Evolutionary conservation across 2,797 vertebrate species (phyloP), one percentile per base, ranked within the genome.

Genomic region (Pogoniulus pusillus): DNA sequence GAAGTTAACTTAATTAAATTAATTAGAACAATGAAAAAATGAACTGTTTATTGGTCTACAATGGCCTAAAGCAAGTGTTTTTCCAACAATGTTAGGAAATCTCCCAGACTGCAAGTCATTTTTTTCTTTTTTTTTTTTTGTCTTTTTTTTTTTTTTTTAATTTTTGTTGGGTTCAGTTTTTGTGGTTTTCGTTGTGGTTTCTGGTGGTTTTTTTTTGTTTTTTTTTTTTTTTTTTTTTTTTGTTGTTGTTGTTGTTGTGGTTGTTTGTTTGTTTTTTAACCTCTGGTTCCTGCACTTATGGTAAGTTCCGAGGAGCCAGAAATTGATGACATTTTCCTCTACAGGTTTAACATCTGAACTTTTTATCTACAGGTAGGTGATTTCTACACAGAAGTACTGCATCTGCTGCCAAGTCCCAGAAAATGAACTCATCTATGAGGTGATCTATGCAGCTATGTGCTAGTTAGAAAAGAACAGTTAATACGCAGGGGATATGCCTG

Each of bases 1-100:
- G 97, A 98, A 97, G 97, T 97, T 98, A 97, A 97, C 96, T 97
- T 97, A 97, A 97, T 98, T 98, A 97, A 98, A 98, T 98, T 98
- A 97, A 98, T 98, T 97, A 98, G 97, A 96, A 97, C 97, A 97
- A 98, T 97, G 95, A 96, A 96, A 97, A 97, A 97, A 95, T 96
- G 96, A 97, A 97, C 97, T 96, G 96, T 97, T 98, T 97, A 97
- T 97, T 97, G 97, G 97, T 97, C 97, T 97, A 97, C 95, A 92
- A 97, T 97, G 97, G 97, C 97, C 97, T 6, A 70, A 95, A 96
- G 97, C n/a, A 35, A 97, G 93, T 8, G 51, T 70, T 96, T 96
- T 96, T 94, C 92, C 95, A 96, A 93, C 96, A 97, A 87, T 97
- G 53, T 65, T 85, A 87, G 86, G 90, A 96, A 97, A 96, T 96